phyloP scores from a whole-genome alignment of 2,888 invertebrate genomes.

The Chaetogeoica ovagalla region DNA sequence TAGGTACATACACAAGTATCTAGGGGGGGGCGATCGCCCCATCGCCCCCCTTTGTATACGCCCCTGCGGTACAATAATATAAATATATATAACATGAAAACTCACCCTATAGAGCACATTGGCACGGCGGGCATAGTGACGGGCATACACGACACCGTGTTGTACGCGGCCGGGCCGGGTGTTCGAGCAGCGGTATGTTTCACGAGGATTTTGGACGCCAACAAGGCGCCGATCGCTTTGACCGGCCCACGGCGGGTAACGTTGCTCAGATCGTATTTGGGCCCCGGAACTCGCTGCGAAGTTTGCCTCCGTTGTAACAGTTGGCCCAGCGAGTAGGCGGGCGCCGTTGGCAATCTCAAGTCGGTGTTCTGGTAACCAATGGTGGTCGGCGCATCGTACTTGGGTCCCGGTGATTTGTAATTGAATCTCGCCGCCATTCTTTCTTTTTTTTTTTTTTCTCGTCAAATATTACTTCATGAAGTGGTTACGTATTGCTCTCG shows the following conservation, averaged over 20 bases:
- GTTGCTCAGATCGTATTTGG: conserved; percentile 16
- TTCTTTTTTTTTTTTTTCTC: no score
- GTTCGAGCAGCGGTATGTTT: background rate
- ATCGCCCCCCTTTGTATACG: no score
- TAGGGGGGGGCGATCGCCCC: no score
- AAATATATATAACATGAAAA: background rate
- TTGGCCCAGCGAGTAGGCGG: conserved; percentile 14
- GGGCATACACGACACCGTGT: conserved; percentile 1
- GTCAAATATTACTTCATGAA: no score
- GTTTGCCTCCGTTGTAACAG: background rate
- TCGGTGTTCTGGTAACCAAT: background rate
- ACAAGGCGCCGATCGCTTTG: background rate
- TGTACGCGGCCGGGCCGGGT: conserved; percentile 12
- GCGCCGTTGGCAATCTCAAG: background rate
- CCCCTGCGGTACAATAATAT: no score
- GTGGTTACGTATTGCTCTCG: no score
- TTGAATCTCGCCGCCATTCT: background rate
- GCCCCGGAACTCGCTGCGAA: background rate
- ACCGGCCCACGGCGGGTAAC: background rate
- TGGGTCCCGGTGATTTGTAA: conserved; percentile 4
- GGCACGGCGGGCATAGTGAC: background rate
- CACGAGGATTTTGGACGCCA: background rate
- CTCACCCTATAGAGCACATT: conserved; percentile 23
- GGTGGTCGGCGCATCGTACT: background rate
- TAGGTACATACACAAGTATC: no score